phyloP scores from a whole-genome alignment of 2,113 vertebrate species.

The Leptobrachium leishanense region DNA sequence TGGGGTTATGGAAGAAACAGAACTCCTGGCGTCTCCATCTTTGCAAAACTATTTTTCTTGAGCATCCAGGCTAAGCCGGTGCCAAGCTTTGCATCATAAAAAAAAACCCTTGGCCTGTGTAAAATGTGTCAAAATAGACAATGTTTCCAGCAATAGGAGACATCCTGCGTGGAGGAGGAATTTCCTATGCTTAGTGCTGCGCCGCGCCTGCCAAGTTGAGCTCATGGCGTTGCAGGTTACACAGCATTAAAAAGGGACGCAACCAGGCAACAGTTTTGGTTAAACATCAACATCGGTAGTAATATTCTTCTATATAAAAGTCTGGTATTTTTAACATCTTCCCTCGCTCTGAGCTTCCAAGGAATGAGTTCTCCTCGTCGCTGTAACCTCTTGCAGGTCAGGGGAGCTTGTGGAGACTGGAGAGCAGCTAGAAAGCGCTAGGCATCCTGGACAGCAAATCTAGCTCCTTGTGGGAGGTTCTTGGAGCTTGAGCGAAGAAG shows the following conservation, averaged over 20 bases:
- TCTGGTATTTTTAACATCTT: slow-evolving; percentile 32
- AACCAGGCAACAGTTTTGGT: slow-evolving; percentile 26
- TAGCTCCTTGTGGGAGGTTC: too few species aligned
- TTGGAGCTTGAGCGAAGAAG: too few species aligned
- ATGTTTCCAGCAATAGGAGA: slow-evolving; percentile 44
- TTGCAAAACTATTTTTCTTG: slow-evolving; percentile 35
- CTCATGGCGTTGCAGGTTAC: slow-evolving; percentile 20
- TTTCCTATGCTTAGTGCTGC: slow-evolving; percentile 30
- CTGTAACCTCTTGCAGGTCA: neutral
- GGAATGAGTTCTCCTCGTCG: neutral
- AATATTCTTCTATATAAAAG: slow-evolving; percentile 22
- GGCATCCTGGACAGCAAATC: too few species aligned
- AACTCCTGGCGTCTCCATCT: slow-evolving; percentile 15
- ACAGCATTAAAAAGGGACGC: slow-evolving; percentile 24
- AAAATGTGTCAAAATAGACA: slow-evolving; percentile 45
- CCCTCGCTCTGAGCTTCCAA: slow-evolving; percentile 9
- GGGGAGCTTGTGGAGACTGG: neutral
- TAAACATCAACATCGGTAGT: slow-evolving; percentile 28
- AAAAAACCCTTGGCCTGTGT: slow-evolving; percentile 22
- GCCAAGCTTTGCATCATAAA: slow-evolving; percentile 45
- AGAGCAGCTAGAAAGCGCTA: too few species aligned
- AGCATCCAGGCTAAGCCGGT: neutral
- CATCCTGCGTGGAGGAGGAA: slow-evolving; percentile 42
- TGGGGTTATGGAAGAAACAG: slow-evolving; percentile 19
- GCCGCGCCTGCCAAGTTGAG: slow-evolving; percentile 42